A percentile compares a stretch with the other conserved stretches of the same genome.
These are phyloP conservation scores for Sebastes nivosus DNA, from an alignment of 2,797 vertebrate species.

Conservation along the genomic window DNA sequence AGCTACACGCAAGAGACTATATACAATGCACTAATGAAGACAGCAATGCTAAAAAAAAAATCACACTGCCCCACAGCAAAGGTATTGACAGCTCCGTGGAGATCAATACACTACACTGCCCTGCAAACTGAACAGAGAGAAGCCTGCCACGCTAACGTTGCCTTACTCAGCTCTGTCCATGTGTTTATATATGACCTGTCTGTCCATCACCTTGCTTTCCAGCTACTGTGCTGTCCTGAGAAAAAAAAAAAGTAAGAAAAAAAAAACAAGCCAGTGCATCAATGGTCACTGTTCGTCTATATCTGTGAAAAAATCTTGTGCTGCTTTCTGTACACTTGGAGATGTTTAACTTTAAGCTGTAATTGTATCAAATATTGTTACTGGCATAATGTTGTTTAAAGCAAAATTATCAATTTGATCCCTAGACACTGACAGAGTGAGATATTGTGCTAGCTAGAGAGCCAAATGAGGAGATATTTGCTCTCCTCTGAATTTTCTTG, in stretches of 20 bases:
- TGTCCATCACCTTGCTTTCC: slow-evolving; percentile 82
- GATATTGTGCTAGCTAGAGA: slow-evolving; percentile 82
- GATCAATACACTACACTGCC: slow-evolving; percentile 83
- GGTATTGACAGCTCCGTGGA: slow-evolving; percentile 74
- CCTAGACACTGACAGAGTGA: slow-evolving; percentile 80
- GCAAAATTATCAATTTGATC: slow-evolving; percentile 80
- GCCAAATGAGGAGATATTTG: slow-evolving; percentile 80
- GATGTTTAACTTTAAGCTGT: slow-evolving; percentile 81
- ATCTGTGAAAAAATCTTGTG: slow-evolving; percentile 80
- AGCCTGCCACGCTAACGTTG: slow-evolving; percentile 85
- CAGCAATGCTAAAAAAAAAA: slow-evolving; percentile 73
- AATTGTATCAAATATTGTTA: slow-evolving; percentile 79
- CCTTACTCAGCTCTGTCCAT: slow-evolving; percentile 85
- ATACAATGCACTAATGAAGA: slow-evolving; percentile 83
- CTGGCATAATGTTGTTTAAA: slow-evolving; percentile 73
- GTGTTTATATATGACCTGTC: slow-evolving; percentile 80
- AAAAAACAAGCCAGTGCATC: slow-evolving; percentile 76
- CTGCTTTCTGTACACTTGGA: slow-evolving; percentile 84
- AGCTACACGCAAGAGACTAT: slow-evolving; percentile 81
- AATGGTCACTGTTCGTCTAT: slow-evolving; percentile 82
- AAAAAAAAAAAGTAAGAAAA: slow-evolving; percentile 4
- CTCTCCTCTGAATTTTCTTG: slow-evolving; percentile 80
- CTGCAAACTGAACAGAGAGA: slow-evolving; percentile 83
- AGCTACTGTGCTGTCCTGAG: slow-evolving; percentile 78
- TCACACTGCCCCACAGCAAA: slow-evolving; percentile 79